These are phyloP conservation scores for Gymnoscopelus microlampas DNA, from an alignment of 2,797 vertebrate genomes.

Conservation along the genomic window DNA sequence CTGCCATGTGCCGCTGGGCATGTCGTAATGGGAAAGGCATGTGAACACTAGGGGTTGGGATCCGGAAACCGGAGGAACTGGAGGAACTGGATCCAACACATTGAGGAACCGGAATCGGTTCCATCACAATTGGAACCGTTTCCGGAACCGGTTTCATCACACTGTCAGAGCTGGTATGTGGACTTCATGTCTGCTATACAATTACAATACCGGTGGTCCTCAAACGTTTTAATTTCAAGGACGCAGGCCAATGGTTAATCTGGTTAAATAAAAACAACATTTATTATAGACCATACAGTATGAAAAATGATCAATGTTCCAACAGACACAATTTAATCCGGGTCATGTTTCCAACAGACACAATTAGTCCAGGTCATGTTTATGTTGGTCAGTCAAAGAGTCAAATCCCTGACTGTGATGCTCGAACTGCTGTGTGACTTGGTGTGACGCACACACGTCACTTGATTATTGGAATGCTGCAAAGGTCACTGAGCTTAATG, in stretches of 20 bases:
- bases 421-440: not conserved
- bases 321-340: not conserved
- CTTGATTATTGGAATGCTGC: constrained; percentile 15
- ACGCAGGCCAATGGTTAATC: no score
- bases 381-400: constrained; percentile 13
- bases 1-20: constrained; percentile 75
- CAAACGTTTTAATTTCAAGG: no score
- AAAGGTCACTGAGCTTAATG: constrained; percentile 25
- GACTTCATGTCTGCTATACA: no score
- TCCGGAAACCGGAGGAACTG: constrained; percentile 46
- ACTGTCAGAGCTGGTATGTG: no score
- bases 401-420: constrained; percentile 14
- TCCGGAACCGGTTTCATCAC: no score
- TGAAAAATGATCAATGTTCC: not conserved
- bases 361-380: not conserved
- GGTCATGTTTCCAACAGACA: no score
- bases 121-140: no score
- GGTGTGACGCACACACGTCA: constrained; percentile 4
- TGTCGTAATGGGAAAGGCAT: constrained; percentile 73
- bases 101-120: no score
- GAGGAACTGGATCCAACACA: constrained; percentile 19
- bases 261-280: no score
- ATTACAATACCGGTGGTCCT: no score
- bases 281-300: not conserved
- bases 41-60: constrained; percentile 61